Conservation (phyloP, 2,888 invertebrate species). For the Phorcus lineatus region DNA sequence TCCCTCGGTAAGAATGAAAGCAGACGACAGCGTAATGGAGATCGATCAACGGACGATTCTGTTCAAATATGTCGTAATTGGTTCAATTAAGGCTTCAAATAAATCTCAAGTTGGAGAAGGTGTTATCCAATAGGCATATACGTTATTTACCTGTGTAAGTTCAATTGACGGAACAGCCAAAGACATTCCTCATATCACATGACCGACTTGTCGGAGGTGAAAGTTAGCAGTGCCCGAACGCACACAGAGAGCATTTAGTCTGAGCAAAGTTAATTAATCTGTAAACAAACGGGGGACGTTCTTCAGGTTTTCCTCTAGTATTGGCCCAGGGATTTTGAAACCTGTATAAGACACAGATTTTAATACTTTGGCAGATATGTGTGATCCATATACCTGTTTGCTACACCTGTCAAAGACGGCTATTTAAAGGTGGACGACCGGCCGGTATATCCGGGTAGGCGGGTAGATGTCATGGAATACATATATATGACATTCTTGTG, state of each 20-base stretch:
- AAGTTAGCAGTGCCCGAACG: background rate
- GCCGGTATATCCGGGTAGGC: no score
- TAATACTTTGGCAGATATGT: background rate
- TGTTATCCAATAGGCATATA: background rate
- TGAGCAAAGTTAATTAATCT: conserved; percentile 8
- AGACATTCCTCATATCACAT: conserved; percentile 32
- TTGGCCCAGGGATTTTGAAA: background rate
- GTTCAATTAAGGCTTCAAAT: background rate
- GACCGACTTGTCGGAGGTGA: conserved; percentile 9
- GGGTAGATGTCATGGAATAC: no score
- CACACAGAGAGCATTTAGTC: background rate
- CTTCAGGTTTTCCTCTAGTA: background rate
- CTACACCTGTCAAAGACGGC: background rate
- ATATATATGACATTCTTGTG: no score
- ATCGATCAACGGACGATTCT: no score
- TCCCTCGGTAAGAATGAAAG: background rate
- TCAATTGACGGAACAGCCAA: conserved; percentile 30
- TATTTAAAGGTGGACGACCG: background rate
- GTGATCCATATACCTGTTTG: no score
- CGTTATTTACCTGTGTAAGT: conserved; percentile 34
- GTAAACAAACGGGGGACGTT: background rate
- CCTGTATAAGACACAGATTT: background rate
- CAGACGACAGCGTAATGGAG: no score
- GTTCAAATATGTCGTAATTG: background rate
- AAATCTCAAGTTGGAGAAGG: no score